phyloP scores from a whole-genome alignment of 2,888 invertebrate species.

The Cataglyphis rosenhaueri region DNA sequence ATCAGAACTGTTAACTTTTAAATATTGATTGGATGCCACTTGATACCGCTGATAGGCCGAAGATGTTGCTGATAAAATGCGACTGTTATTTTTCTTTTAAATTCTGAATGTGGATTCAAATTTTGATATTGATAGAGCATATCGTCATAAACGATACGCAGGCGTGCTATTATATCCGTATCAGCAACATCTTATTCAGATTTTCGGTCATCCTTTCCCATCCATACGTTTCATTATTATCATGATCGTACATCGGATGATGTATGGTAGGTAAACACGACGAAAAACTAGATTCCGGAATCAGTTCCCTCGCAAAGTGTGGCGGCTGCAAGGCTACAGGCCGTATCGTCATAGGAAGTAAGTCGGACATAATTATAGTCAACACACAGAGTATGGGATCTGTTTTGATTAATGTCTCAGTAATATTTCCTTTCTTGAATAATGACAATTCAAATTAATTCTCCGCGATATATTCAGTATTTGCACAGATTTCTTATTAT shows the following conservation, averaged over 20 bases:
- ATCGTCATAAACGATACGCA: neutral
- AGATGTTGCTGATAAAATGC: slow-evolving; percentile 65
- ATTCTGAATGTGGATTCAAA: neutral
- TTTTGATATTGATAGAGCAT: neutral
- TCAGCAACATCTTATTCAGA: slow-evolving; percentile 62
- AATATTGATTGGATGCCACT: slow-evolving; percentile 40
- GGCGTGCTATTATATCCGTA: neutral
- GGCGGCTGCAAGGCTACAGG: slow-evolving; percentile 84
- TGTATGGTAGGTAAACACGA: slow-evolving; percentile 85
- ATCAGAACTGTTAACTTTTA: slow-evolving; percentile 43
- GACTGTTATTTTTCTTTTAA: neutral
- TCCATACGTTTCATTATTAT: slow-evolving; percentile 83
- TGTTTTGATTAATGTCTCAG: slow-evolving; percentile 61
- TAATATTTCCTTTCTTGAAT: slow-evolving; percentile 74
- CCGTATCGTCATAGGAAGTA: slow-evolving; percentile 85
- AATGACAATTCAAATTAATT: slow-evolving; percentile 77
- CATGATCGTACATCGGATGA: slow-evolving; percentile 84
- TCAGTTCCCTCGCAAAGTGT: slow-evolving; percentile 85
- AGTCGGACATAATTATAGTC: slow-evolving; percentile 82
- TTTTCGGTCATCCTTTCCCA: slow-evolving; percentile 71
- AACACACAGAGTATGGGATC: slow-evolving; percentile 78
- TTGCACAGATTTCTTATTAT: slow-evolving; percentile 27
- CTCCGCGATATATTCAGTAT: slow-evolving; percentile 39
- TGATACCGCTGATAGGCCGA: slow-evolving; percentile 51
- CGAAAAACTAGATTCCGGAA: slow-evolving; percentile 84